Conservation (phyloP, 2,888 invertebrate genomes). For the Drosophila pseudotakahashii region DNA sequence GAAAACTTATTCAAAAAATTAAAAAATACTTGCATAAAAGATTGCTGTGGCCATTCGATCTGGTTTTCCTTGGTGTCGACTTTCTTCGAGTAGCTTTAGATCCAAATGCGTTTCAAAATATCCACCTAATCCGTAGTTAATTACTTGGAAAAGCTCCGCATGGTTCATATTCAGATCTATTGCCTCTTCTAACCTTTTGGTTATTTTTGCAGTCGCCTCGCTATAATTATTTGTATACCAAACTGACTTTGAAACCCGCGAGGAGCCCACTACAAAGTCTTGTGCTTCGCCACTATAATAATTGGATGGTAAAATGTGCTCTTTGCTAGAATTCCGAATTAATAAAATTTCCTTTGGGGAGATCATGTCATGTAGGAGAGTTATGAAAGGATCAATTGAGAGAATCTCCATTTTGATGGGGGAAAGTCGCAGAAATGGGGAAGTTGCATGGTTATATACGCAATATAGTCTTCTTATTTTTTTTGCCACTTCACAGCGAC, state of each 20-base stretch:
- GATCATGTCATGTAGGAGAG: slow-evolving; percentile 86
- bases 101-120: slow-evolving; percentile 98
- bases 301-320: slow-evolving; percentile 84
- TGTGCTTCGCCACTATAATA: slow-evolving; percentile 86
- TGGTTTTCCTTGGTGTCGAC: background rate
- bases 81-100: slow-evolving; percentile 71
- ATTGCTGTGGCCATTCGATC: slow-evolving; percentile 9
- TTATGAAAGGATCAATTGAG: slow-evolving; percentile 85
- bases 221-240: slow-evolving; percentile 80
- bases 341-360: slow-evolving; percentile 83
- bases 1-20: too few relatives aligned
- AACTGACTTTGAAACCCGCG: slow-evolving; percentile 89
- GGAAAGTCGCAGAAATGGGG: slow-evolving; percentile 45
- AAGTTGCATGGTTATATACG: slow-evolving; percentile 45
- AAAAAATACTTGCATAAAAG: slow-evolving; percentile 12
- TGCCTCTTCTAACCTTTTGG: slow-evolving; percentile 88
- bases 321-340: slow-evolving; percentile 82
- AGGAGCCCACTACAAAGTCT: slow-evolving; percentile 85
- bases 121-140: slow-evolving; percentile 98
- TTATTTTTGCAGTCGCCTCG: slow-evolving; percentile 80
- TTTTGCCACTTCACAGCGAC: slow-evolving; percentile 1
- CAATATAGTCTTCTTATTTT: slow-evolving; percentile 43
- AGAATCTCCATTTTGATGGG: slow-evolving; percentile 85
- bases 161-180: slow-evolving; percentile 86
- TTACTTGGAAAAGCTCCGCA: slow-evolving; percentile 96